Base-by-base conservation (phyloP, 2,113 vertebrate genomes). In the Alexandromys fortis region DNA sequence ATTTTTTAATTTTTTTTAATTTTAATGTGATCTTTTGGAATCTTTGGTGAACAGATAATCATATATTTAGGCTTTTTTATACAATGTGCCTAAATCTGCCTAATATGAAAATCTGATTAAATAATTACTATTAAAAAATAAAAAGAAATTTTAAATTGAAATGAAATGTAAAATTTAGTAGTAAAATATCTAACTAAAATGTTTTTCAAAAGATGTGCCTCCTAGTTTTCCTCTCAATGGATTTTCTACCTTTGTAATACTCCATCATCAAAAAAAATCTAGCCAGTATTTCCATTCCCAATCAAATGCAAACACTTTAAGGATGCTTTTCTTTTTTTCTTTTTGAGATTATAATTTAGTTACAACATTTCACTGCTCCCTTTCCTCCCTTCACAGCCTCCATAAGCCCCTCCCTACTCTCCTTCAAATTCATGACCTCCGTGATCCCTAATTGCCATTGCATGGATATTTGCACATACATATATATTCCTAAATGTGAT, bases 291-390 rank as follows among this genome's bases (percentile, higher is more conserved):
- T 95, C 47, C 28, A 89, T 83, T 94, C 33, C n/a, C 67, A 94
- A 83, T 79, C 52, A 86, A 91, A 95, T 96, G 86, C 90, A 96
- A 97, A 94, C 38, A 10, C 68, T 67, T 85, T 63, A 26, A 92
- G 28, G 63, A 87, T 75, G 33, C 3, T 45, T 96, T 94, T 92
- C 42, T 24, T 24, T n/a, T 82, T 82, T 83, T n/a, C 10, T 28
- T 45, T 85, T 65, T 30, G 58, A 63, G 58, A 42, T 65, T 65
- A 42, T 42, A 85, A 65, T 65, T 85, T 65, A 45, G 45, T 65
- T 65, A 45, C 24, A 42, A 24, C 26, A 61, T 65, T 65, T 45
- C n/a, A 42, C 38, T 58, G 24, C n/a, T 45, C 8, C 81, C 81
- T 65, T 85, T 85, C n/a, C 26, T 65, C 26, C 38, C n/a, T 85